phyloP scores from a whole-genome alignment of 2,888 invertebrate genomes.

The Neria commutata region DNA sequence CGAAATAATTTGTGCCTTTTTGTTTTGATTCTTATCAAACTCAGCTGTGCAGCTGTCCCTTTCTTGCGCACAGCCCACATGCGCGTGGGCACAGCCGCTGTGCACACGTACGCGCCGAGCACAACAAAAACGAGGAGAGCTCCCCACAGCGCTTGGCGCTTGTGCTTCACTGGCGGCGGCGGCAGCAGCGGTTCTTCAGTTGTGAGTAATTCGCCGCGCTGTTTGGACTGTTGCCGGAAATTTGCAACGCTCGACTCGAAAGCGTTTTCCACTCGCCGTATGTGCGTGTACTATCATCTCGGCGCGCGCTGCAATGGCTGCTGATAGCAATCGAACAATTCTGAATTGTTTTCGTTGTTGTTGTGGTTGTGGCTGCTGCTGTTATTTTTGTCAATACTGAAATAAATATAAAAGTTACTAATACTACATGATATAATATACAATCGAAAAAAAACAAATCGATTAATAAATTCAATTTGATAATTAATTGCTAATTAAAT shows the following conservation, averaged over 20 bases:
- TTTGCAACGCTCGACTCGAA: too few relatives aligned
- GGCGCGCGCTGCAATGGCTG: background rate
- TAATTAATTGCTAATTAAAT: slow-evolving; percentile 2
- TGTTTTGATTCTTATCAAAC: slow-evolving; percentile 54
- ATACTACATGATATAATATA: too few relatives aligned
- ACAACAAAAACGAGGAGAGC: slow-evolving; percentile 9
- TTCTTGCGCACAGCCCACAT: background rate
- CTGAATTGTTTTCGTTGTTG: slow-evolving; percentile 12
- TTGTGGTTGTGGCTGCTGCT: slow-evolving; percentile 4
- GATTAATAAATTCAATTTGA: slow-evolving; percentile 24
- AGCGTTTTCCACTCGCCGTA: slow-evolving; percentile 24
- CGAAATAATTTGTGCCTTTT: slow-evolving; percentile 41
- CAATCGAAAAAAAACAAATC: slow-evolving; percentile 43
- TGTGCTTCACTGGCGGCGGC: slow-evolving; percentile 12
- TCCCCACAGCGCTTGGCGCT: slow-evolving; percentile 5
- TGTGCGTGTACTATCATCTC: background rate
- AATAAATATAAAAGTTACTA: too few relatives aligned
- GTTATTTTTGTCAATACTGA: slow-evolving; percentile 5
- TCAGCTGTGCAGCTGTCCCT: background rate
- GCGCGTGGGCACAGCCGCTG: background rate
- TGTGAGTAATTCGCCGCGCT: slow-evolving; percentile 53
- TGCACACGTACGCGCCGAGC: slow-evolving; percentile 32
- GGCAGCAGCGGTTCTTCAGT: slow-evolving; percentile 38
- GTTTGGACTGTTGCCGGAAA: too few relatives aligned
- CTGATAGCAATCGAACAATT: too few relatives aligned